Base-by-base conservation (phyloP, 64 coral and sea anemone genomes). In the Montipora sp. region DNA sequence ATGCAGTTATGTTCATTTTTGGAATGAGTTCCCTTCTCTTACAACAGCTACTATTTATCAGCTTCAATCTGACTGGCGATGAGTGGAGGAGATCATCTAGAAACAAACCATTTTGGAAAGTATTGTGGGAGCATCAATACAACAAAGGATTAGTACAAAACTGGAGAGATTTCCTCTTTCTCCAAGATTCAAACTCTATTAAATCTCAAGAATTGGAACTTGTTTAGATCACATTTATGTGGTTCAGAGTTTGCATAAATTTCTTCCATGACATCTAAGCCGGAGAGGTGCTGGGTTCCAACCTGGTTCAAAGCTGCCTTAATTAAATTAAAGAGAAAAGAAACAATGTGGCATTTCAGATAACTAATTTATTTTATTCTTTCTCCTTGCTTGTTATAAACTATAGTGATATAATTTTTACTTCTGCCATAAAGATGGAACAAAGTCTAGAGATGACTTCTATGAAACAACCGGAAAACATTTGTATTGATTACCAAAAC, bases 41-140 rank as follows among this genome's bases (percentile, higher is more conserved):
- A 4, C 95, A 96, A 18, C 95, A 96, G 81, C 23, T 96, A 19
- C 5, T 78, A 51, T 94, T 96, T 11, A 91, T 96, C 68, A 96
- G 92, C 48, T 91, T 96, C 58, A 94, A 96, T 73, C 81, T 96
- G 23, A 96, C 95, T 59, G 95, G 95, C 8, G 95, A 96, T 88
- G 95, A 96, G 90, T 96, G 92, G 88, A 66, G 95, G 18, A 89
- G 92, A 43, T 87, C 88, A 15, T 82, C 88, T 5, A 96, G 75
- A 74, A 78, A 76, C 4, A 94, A 87, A 68, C 59, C 92, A 82
- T 94, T 90, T 84, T 89, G 88, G 87, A 82, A 94, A 91, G 47
- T 96, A 16, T n/a, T 96, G 12, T 55, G 71, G 21, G 89, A 68
- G 6, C 87, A 96, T 58, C 92, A 67, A 18, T 84, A 96, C 59